Conservation (phyloP, 2,113 vertebrate species). For the Oplegnathus fasciatus region DNA sequence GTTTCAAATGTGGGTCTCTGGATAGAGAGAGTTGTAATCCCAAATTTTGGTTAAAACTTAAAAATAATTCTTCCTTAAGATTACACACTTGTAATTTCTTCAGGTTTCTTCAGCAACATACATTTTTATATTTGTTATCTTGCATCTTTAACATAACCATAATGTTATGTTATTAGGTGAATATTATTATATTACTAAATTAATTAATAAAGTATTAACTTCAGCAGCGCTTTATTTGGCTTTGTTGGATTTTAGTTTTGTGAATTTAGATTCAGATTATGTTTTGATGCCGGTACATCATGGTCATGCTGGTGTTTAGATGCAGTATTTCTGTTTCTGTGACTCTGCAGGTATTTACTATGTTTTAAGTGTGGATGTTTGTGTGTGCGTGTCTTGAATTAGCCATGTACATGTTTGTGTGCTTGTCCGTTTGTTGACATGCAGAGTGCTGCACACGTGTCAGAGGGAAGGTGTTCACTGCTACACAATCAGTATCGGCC, state of each 20-base stretch:
- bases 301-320: neutral
- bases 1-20: neutral
- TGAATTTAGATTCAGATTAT: neutral
- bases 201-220: neutral
- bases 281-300: neutral
- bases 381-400: constrained; percentile 28
- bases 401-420: constrained; percentile 19
- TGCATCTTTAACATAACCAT: neutral
- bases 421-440: constrained; percentile 46
- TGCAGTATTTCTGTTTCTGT: neutral
- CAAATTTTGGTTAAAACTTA: no score
- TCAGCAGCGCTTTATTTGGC: neutral
- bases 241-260: neutral
- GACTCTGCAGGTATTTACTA: constrained; percentile 32
- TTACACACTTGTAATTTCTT: neutral
- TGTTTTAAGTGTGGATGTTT: constrained; percentile 8
- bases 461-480: constrained; percentile 38
- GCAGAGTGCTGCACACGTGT: constrained; percentile 38
- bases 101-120: neutral
- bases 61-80: neutral
- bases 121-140: neutral
- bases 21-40: neutral
- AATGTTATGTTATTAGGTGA: no score
- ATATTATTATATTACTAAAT: no score
- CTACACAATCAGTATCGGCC: constrained; percentile 66